Evolutionary conservation across 2,113 vertebrate species (phyloP), one percentile per base, ranked within the genome.

Genomic region (Pseudopodoces humilis): DNA sequence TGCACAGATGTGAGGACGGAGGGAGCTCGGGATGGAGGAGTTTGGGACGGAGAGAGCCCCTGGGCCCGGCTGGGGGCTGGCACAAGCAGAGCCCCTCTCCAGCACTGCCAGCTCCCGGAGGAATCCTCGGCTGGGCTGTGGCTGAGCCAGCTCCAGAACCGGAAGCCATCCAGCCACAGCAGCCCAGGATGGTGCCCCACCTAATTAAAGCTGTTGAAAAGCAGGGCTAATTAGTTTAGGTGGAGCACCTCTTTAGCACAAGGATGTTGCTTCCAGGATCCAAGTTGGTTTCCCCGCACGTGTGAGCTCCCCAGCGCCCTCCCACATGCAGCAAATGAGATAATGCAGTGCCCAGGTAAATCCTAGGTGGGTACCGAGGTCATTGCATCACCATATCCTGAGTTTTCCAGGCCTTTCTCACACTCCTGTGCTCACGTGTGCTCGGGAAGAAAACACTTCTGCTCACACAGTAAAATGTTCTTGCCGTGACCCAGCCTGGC

Each of bases 181-280:
- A 96, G 94, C 87, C 12, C 90, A 59, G 94, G 81, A 91, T 82
- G 92, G 74, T 95, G 96, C 96, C 95, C 85, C 94, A 83, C 95
- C 95, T 95, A 96, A 96, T 96, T 94, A 96, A 91, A 75, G 78
- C 90, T 96, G 95, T 94, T 96, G 95, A 96, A 96, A 96, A 90
- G 88, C 70, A 95, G 85, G 20, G 70, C 95, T 95, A 96, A 96
- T 96, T 96, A 96, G 70, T 76, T 84, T 30, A 96, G 96, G 96
- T 93, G 96, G 95, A 96, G 94, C 7, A 15, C n/a, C 93, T 95
- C 52, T 53, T 95, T 96, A 96, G 94, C 94, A 77, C 76, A 80
- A 33, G 5, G 31, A 70, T 87, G 92, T 96, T 93, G 96, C 95
- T 96, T 96, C 94, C 92, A 96, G 96, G 93, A 93, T 94, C 81